Evolutionary conservation across 2,113 vertebrate species (phyloP), one percentile per base, ranked within the genome.

Genomic region (Myotis davidii): DNA sequence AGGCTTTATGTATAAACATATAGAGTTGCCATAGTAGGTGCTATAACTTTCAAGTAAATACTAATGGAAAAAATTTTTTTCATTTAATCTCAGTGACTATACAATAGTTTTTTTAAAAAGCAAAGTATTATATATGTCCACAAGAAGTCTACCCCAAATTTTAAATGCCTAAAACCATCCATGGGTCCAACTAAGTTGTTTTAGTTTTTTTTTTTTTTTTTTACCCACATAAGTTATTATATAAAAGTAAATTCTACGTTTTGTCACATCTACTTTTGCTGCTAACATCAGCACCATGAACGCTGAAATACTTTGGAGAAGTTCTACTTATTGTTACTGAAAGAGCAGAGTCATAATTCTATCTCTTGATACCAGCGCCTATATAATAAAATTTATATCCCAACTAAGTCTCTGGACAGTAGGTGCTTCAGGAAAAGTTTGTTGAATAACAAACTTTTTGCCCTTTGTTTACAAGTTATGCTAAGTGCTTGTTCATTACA

Each of bases 281-380:
- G 39, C 42, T 74, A 89, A 81, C 93, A 61, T 50, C 74, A 91
- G 29, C 21, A 61, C 29, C 78, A 39, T 84, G 64, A 83, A 42
- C 32, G 67, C 0, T 54, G 59, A 95, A 92, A 88, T 85, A 85
- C 29, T 87, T 85, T 25, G 92, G 82, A 90, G 45, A 81, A 27
- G 8, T 13, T 85, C 45, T 34, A 72, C 25, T 59, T 65, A 39
- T 20, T 54, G 39, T 74, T 34, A 87, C 34, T 56, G 14, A 90
- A 52, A 69, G 25, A 91, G 42, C 61, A 69, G 5, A 54, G 9
- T 65, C 70, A 91, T 56, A 82, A 89, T 50, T 88, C 27, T 67
- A 2, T 76, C 56, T 89, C 59, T 77, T 88, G 16, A 65, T 45
- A 29, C 37, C 25, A 81, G 21, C 37, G 64, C 17, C 9, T 21